Evolutionary conservation across 2,113 vertebrate species (phyloP), one percentile per base, ranked within the genome.

Genomic region (Eolophus roseicapilla): DNA sequence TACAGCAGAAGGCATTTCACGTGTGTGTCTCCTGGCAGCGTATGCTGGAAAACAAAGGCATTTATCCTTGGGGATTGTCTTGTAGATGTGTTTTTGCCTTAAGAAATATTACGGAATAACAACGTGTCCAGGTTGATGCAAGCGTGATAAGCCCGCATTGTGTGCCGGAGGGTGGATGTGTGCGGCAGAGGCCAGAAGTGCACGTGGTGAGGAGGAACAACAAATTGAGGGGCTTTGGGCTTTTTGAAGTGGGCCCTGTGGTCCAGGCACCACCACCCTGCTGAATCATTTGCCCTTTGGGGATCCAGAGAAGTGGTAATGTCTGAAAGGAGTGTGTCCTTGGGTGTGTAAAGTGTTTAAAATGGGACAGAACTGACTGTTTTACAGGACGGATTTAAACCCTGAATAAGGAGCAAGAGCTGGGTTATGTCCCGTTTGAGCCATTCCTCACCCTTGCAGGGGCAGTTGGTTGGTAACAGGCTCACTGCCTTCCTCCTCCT

Each of bases 51-150:
- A 83, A 95, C 86, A 96, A 92, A 95, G 90, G 47, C 6, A 17
- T 4, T 1, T 4, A 59, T 93, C 93, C 85, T 79, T 59, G 62
- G 91, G 91, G 95, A 93, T 79, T 76, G 50, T 9, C 82, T 79
- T 39, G 62, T 9, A 53, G 88, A 33, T 2, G 69, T 68, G 80
- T 80, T 20, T 93, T 89, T 86, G 80, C 74, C 83, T 86, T 52
- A 33, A 86, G 93, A 64, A 71, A 82, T 88, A 62, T 46, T 57
- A 37, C 7, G 11, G 90, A 13, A 15, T 31, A 71, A 35, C 59
- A 35, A 4, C 0, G 0, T 0, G 2, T 12, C 57, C 3, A 5
- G 68, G 87, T 59, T 35, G 92, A 35, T 6, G 7, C 1, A 4
- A 37, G 47, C 0, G 0, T 17, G 64, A 41, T 1, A 17, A 11